These are phyloP conservation scores for Cetonia aurata DNA, from an alignment of 2,888 invertebrate species.

Conservation along the genomic window DNA sequence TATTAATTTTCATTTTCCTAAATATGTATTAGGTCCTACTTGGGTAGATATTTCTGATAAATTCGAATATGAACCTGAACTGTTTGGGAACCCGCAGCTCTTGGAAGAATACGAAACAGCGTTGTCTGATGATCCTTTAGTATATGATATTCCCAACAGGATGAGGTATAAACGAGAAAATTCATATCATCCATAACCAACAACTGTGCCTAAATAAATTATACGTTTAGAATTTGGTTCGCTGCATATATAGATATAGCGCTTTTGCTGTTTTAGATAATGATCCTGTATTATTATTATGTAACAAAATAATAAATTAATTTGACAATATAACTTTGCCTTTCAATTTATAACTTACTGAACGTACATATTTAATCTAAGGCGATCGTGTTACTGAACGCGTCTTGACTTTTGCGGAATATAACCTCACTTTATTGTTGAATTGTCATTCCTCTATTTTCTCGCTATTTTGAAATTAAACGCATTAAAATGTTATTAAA, in stretches of 20 bases:
- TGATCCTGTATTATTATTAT: no score
- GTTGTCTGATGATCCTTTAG: constrained; percentile 57
- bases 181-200: constrained; percentile 4
- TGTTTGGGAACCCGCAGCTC: constrained; percentile 56
- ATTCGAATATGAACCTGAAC: constrained; percentile 62
- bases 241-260: no score
- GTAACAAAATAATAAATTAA: no score
- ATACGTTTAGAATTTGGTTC: not conserved
- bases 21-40: constrained; percentile 59
- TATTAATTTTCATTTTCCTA: constrained; percentile 39
- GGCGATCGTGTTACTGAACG: no score
- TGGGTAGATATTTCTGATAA: constrained; percentile 62
- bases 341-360: no score
- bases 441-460: no score
- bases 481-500: not conserved
- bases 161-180: constrained; percentile 53
- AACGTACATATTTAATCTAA: no score
- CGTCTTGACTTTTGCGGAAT: no score
- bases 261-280: no score
- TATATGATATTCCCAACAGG: constrained; percentile 56
- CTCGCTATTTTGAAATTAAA: no score
- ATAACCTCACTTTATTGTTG: no score
- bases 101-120: constrained; percentile 53
- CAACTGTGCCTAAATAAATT: not conserved
- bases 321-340: no score